A percentile compares a stretch with the other conserved stretches of the same genome.
Conservation (phyloP, 2,888 invertebrate species). For the Polyploca ridens region DNA sequence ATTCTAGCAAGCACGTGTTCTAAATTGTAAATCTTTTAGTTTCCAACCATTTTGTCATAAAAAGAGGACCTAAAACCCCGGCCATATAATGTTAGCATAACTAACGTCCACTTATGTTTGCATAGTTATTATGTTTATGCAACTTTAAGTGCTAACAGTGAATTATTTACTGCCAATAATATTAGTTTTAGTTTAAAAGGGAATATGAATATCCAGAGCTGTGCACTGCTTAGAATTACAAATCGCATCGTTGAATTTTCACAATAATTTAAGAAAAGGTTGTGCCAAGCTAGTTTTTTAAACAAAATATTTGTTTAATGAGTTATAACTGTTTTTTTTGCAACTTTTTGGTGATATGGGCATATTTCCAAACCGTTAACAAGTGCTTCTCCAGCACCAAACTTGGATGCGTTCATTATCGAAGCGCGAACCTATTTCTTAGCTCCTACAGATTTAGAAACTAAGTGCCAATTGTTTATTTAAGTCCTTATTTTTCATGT, state of each 20-base stretch:
- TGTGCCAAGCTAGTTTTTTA: background rate
- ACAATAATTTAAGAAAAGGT: background rate
- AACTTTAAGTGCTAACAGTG: constrained; percentile 45
- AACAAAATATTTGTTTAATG: background rate
- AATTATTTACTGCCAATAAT: constrained; percentile 55
- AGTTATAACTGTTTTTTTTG: background rate
- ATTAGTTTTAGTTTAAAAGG: constrained; percentile 39
- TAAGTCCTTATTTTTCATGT: background rate
- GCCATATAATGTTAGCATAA: constrained; percentile 32
- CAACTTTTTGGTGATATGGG: background rate
- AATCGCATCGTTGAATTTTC: constrained; percentile 1
- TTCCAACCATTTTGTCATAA: constrained; percentile 6
- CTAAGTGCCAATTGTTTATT: background rate
- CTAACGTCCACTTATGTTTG: constrained; percentile 38
- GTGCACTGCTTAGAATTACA: background rate
- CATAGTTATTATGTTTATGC: constrained; percentile 48
- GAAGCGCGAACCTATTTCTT: background rate
- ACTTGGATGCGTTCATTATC: background rate
- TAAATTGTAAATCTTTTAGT: constrained; percentile 5
- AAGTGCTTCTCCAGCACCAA: background rate
- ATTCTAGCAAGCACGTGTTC: constrained; percentile 2
- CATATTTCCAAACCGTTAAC: background rate
- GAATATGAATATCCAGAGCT: constrained; percentile 9
- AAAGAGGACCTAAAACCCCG: constrained; percentile 7
- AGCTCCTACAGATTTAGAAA: background rate